Evolutionary conservation across 2,888 invertebrate genomes (phyloP).

Genomic region (Choreutis nemorana): DNA sequence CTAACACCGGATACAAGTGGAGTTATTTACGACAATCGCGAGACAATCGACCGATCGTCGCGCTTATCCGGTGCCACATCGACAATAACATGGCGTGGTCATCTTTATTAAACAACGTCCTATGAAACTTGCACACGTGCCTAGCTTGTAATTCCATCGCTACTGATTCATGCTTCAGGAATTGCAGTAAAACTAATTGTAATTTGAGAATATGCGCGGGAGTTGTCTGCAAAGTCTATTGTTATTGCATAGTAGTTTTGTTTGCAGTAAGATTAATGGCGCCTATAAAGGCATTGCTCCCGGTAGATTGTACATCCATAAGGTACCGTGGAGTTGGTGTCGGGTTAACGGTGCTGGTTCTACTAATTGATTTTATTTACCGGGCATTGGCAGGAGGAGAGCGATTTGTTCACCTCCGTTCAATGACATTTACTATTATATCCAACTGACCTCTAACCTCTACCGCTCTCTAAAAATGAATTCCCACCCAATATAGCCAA

Average conservation of each 20-base stretch:
- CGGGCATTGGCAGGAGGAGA: slow-evolving; percentile 37
- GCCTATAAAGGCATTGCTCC: background rate
- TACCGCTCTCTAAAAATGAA: too few relatives aligned
- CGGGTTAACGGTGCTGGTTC: slow-evolving; percentile 26
- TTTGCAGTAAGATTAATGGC: background rate
- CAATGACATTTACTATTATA: slow-evolving; percentile 57
- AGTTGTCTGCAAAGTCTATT: background rate
- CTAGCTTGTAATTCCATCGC: slow-evolving; percentile 38
- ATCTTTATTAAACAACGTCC: slow-evolving; percentile 57
- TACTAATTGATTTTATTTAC: slow-evolving; percentile 46
- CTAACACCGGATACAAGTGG: slow-evolving; percentile 51
- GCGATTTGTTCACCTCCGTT: slow-evolving; percentile 43
- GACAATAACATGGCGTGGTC: slow-evolving; percentile 62
- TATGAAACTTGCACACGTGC: slow-evolving; percentile 53
- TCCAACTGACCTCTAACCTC: too few relatives aligned
- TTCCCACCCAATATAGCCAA: too few relatives aligned
- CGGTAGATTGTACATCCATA: slow-evolving; percentile 1
- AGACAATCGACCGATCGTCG: slow-evolving; percentile 58
- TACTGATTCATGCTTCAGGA: slow-evolving; percentile 39
- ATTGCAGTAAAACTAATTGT: slow-evolving; percentile 10
- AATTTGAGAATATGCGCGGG: too few relatives aligned
- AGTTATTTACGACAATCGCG: slow-evolving; percentile 61
- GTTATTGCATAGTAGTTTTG: background rate
- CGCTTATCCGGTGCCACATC: slow-evolving; percentile 57
- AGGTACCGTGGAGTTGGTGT: slow-evolving; percentile 13